These are phyloP conservation scores for Ariopsis seemanni DNA, from an alignment of 2,113 vertebrate species.

Conservation along the genomic window DNA sequence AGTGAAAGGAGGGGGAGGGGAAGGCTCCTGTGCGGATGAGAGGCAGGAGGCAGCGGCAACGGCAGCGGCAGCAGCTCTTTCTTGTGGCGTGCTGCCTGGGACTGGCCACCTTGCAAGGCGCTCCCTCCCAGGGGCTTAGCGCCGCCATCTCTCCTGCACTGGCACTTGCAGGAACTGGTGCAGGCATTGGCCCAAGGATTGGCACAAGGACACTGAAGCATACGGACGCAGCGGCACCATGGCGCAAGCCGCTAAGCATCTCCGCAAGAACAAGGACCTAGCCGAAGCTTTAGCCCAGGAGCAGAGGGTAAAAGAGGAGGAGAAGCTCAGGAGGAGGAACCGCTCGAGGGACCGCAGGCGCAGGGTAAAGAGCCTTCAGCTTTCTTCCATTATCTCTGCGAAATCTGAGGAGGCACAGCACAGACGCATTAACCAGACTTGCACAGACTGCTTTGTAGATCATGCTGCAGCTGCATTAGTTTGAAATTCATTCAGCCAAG, in stretches of 20 bases:
- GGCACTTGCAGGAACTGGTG: slow-evolving; percentile 45
- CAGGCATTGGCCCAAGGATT: slow-evolving; percentile 37
- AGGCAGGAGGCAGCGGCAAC: slow-evolving; percentile 62
- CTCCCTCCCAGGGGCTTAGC: slow-evolving; percentile 47
- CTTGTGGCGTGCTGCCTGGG: slow-evolving; percentile 60
- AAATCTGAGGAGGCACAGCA: slow-evolving; percentile 48
- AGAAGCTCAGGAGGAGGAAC: slow-evolving; percentile 89
- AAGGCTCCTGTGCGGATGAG: slow-evolving; percentile 67
- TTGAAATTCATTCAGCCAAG: slow-evolving; percentile 45
- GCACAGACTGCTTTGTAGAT: slow-evolving; percentile 59
- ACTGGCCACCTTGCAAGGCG: slow-evolving; percentile 58
- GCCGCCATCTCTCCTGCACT: slow-evolving; percentile 48
- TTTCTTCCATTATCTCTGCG: not conserved
- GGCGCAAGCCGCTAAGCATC: slow-evolving; percentile 97
- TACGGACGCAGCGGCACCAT: slow-evolving; percentile 75
- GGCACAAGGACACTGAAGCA: slow-evolving; percentile 54
- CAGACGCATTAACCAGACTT: slow-evolving; percentile 55
- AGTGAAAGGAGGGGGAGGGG: slow-evolving; percentile 58
- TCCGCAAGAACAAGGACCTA: slow-evolving; percentile 97
- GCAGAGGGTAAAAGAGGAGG: slow-evolving; percentile 94
- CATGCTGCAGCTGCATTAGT: slow-evolving; percentile 45
- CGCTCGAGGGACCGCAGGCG: slow-evolving; percentile 92
- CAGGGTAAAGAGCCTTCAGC: slow-evolving; percentile 78
- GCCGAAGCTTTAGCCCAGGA: slow-evolving; percentile 92
- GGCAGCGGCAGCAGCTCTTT: slow-evolving; percentile 51